Percentiles rank a stretch among this genome's conserved stretches.
phyloP scores from a whole-genome alignment of 2,113 vertebrate genomes.

The Silurus glanis region DNA sequence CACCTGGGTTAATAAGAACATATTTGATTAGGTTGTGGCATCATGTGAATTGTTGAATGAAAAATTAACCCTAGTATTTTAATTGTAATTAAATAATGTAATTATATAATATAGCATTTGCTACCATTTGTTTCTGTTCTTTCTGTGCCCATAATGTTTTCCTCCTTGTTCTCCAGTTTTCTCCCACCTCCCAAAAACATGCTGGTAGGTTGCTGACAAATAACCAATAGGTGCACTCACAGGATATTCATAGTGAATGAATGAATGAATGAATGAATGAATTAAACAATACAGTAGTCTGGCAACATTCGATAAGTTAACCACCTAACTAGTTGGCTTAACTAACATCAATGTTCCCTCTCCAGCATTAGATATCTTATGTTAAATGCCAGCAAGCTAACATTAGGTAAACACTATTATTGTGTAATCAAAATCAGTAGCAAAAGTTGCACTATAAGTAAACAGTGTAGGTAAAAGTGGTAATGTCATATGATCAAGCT shows the following conservation, averaged over 20 bases:
- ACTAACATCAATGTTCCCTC: background rate
- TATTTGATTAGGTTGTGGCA: background rate
- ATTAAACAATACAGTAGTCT: background rate
- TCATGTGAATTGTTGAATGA: background rate
- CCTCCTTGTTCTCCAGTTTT: background rate
- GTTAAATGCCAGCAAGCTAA: background rate
- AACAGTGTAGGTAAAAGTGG: background rate
- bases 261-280: background rate
- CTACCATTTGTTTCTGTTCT: background rate
- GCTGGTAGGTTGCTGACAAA: background rate
- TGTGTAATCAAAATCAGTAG: background rate
- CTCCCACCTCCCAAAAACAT: background rate
- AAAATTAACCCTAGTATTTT: background rate
- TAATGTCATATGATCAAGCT: background rate
- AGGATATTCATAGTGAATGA: background rate
- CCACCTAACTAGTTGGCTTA: background rate
- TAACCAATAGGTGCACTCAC: background rate
- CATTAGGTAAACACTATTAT: background rate
- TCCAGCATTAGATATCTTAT: background rate
- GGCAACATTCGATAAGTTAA: background rate
- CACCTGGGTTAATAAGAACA: background rate
- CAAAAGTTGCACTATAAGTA: background rate
- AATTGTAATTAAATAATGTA: background rate
- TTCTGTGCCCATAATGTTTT: background rate
- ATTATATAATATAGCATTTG: background rate